phyloP scores from a whole-genome alignment of 1,140 invertebrate genomes.

The Zaprionus davidi region DNA sequence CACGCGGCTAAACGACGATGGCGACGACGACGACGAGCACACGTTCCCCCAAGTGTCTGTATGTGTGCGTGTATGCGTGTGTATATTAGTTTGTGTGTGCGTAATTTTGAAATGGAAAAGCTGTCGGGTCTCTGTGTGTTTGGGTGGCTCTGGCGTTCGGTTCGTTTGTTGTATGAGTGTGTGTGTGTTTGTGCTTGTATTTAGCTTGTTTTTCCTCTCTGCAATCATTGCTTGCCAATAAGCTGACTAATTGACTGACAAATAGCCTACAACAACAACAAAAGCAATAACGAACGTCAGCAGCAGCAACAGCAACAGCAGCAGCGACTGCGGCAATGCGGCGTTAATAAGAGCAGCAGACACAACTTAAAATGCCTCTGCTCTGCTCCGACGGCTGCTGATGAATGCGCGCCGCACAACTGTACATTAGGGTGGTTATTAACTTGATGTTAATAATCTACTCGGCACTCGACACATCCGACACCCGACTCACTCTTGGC shows the following conservation, averaged over 20 bases:
- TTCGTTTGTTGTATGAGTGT: conserved; percentile 33
- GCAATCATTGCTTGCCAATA: conserved; percentile 83
- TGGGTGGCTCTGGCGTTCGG: conserved; percentile 24
- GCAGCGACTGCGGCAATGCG: conserved; percentile 24
- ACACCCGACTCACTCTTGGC: not conserved
- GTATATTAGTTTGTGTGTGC: conserved; percentile 32
- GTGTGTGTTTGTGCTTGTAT: conserved; percentile 52
- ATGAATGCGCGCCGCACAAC: conserved; percentile 46
- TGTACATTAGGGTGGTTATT: conserved; percentile 59
- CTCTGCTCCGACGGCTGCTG: conserved; percentile 8
- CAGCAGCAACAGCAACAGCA: conserved; percentile 21
- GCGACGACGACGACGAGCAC: conserved; percentile 51
- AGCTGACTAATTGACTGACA: conserved; percentile 83
- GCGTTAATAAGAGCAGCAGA: conserved; percentile 73
- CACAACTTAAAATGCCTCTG: conserved; percentile 59
- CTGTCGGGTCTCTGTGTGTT: conserved; percentile 44
- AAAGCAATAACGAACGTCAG: conserved; percentile 14
- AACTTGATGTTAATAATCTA: conserved; percentile 52
- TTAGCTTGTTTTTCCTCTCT: conserved; percentile 72
- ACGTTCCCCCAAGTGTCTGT: conserved; percentile 18
- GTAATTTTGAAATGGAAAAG: conserved; percentile 82
- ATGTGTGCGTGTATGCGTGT: conserved; percentile 21
- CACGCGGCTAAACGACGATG: conserved; percentile 74
- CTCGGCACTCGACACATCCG: conserved; percentile 8
- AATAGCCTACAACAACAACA: conserved; percentile 70